A percentile compares a stretch with the other conserved stretches of the same genome.
These are phyloP conservation scores for Cavia aperea DNA, from an alignment of 2,113 vertebrate species.

Conservation along the genomic window DNA sequence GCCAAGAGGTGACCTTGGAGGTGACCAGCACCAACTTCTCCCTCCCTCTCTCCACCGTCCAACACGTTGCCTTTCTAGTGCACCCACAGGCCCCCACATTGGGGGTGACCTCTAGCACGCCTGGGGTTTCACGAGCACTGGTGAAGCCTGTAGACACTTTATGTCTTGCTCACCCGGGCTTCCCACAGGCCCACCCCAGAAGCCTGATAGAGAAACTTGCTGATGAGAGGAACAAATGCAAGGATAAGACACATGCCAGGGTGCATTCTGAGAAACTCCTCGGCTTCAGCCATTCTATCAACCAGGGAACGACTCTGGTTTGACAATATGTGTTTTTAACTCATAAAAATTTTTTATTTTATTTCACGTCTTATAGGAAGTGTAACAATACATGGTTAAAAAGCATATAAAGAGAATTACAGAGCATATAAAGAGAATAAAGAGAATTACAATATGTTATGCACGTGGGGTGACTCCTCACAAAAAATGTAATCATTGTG, in stretches of 20 bases:
- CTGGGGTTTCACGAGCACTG: not conserved
- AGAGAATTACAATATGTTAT: too few species aligned
- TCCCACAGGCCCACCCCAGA: too few species aligned
- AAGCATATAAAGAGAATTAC: too few species aligned
- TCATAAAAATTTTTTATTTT: not conserved
- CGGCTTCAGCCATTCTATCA: not conserved
- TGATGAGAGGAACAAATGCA: not conserved
- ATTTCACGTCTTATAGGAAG: not conserved
- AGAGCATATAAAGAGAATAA: too few species aligned
- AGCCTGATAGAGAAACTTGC: not conserved
- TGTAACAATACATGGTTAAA: not conserved
- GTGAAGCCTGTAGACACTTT: not conserved
- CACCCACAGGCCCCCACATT: accelerated
- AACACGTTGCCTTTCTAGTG: accelerated
- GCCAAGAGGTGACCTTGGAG: not conserved
- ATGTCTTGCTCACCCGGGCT: not conserved
- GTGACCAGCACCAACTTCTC: accelerated
- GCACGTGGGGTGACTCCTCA: too few species aligned
- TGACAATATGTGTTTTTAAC: not conserved
- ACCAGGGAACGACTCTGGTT: not conserved
- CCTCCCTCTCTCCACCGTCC: too few species aligned
- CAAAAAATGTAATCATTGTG: too few species aligned
- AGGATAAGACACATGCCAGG: too few species aligned
- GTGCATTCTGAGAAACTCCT: not conserved
- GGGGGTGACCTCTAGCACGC: not conserved